phyloP scores from a whole-genome alignment of 2,797 vertebrate species.

The Oryzias sinensis region DNA sequence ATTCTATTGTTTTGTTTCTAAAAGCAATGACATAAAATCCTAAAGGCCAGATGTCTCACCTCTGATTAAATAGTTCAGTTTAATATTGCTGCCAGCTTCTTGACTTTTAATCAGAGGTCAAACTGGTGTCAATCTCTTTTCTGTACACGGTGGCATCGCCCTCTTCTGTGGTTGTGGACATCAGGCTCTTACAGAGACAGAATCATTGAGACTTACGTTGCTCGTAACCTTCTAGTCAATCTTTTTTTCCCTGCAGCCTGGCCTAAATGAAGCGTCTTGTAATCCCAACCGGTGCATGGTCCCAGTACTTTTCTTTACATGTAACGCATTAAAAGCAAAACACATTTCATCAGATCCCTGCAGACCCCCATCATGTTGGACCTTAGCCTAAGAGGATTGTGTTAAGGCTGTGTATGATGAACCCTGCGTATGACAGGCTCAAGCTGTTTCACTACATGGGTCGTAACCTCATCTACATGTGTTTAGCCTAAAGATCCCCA shows the following conservation, averaged over 20 bases:
- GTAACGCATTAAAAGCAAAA: constrained; percentile 42
- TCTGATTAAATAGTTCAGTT: constrained; percentile 25
- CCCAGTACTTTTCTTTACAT: constrained; percentile 23
- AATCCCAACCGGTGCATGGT: constrained; percentile 29
- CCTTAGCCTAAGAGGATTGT: constrained; percentile 64
- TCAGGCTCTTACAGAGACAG: constrained; percentile 95
- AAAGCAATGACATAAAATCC: constrained; percentile 12
- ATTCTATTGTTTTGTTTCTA: constrained; percentile 48
- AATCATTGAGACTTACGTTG: constrained; percentile 94
- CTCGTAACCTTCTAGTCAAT: constrained; percentile 87
- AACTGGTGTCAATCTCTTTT: constrained; percentile 22
- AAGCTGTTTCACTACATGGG: constrained; percentile 33
- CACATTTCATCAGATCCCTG: constrained; percentile 53
- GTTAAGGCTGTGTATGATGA: constrained; percentile 24
- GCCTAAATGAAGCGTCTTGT: constrained; percentile 22
- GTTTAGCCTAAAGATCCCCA: too few relatives aligned
- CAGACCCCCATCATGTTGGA: constrained; percentile 54
- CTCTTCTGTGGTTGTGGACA: constrained; percentile 98
- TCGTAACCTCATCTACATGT: constrained; percentile 29
- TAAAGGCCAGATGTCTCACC: constrained; percentile 36
- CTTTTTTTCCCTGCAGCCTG: background rate
- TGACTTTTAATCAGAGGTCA: constrained; percentile 17
- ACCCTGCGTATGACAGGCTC: constrained; percentile 19
- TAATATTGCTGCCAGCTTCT: constrained; percentile 27
- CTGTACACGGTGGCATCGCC: constrained; percentile 63